phyloP scores from a whole-genome alignment of 1,140 invertebrate species.

The Penaeus vannamei region DNA sequence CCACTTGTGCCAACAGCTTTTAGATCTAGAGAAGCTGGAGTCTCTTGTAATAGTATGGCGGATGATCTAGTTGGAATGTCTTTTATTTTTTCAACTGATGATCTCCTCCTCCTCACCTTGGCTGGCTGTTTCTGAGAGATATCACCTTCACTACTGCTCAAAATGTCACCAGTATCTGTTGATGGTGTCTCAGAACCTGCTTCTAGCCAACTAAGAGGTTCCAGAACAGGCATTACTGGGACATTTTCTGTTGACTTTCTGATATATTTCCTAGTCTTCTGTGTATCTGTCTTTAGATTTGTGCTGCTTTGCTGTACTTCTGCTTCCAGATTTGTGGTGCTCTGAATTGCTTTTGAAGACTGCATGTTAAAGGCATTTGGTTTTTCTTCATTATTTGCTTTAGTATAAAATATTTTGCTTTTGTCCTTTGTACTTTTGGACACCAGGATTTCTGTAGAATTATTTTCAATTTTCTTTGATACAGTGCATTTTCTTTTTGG shows the following conservation, averaged over 20 bases:
- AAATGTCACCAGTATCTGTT: background rate
- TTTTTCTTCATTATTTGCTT: too few relatives aligned
- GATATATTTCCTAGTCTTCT: background rate
- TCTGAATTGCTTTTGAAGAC: too few relatives aligned
- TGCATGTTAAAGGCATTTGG: too few relatives aligned
- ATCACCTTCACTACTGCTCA: constrained; percentile 28
- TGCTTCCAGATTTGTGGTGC: too few relatives aligned
- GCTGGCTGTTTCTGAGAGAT: constrained; percentile 12
- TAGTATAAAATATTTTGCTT: background rate
- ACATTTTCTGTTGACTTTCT: background rate
- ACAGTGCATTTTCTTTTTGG: background rate
- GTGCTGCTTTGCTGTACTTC: too few relatives aligned
- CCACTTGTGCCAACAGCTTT: background rate
- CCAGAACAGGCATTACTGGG: constrained; percentile 46
- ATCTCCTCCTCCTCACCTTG: constrained; percentile 26
- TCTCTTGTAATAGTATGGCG: background rate
- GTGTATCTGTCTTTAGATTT: background rate
- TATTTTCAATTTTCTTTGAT: background rate
- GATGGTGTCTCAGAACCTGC: background rate
- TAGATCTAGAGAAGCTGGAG: background rate
- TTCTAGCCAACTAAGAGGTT: constrained; percentile 12
- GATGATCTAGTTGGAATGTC: constrained; percentile 40
- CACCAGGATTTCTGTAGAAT: background rate
- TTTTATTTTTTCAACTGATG: constrained; percentile 44
- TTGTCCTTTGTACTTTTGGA: background rate